A percentile compares a stretch with the other conserved stretches of the same genome.
phyloP scores from a whole-genome alignment of 2,113 vertebrate genomes.

The Boleophthalmus pectinirostris region DNA sequence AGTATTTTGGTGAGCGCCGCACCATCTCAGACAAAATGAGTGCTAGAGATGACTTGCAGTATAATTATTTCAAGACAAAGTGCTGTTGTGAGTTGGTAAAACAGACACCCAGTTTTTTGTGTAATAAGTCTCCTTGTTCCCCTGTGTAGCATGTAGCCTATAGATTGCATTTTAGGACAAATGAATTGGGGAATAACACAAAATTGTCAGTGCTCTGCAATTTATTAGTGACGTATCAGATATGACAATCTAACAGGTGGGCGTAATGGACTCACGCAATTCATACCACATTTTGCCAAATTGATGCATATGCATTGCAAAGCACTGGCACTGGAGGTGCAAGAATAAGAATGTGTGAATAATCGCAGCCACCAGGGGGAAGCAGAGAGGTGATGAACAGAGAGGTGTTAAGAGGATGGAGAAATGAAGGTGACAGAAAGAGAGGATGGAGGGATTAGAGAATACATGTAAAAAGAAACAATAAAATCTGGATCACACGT shows the following conservation, averaged over 20 bases:
- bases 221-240: constrained; percentile 5
- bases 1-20: constrained; percentile 61
- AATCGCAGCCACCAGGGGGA: constrained; percentile 68
- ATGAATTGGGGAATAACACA: background rate
- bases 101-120: constrained; percentile 10
- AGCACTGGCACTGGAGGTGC: constrained; percentile 45
- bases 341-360: constrained; percentile 58
- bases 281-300: constrained; percentile 35
- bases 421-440: constrained; percentile 69
- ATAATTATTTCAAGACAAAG: constrained; percentile 41
- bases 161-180: constrained; percentile 14
- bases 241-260: constrained; percentile 7
- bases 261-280: constrained; percentile 17
- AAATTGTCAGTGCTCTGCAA: background rate
- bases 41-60: constrained; percentile 59
- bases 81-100: constrained; percentile 15
- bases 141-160: background rate
- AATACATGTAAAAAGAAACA: constrained; percentile 26
- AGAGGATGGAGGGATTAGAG: constrained; percentile 56
- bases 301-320: constrained; percentile 48
- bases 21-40: constrained; percentile 60
- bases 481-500: constrained; percentile 43
- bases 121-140: background rate
- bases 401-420: constrained; percentile 65
- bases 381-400: constrained; percentile 66